phyloP scores from a whole-genome alignment of 1,140 invertebrate genomes.

The Euura lappo region DNA sequence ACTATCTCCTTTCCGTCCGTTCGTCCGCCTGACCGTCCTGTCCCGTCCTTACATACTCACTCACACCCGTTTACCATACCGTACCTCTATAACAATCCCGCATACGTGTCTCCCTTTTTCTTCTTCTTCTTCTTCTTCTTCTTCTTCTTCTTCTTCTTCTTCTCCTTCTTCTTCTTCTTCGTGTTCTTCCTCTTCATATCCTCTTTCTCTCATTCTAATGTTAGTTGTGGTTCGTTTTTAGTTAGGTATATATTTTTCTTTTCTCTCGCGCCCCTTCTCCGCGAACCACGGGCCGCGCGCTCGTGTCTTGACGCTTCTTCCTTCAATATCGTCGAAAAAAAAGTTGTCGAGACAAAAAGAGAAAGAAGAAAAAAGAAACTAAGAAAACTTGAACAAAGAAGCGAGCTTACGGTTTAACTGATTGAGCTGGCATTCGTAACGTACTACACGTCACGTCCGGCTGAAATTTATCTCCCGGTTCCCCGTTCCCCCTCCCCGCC shows the following conservation, averaged over 20 bases:
- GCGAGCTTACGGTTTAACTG: slow-evolving; percentile 1
- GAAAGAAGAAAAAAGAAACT: background rate
- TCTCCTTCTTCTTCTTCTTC: background rate
- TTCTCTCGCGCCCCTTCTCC: background rate
- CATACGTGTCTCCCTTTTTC: slow-evolving; percentile 14
- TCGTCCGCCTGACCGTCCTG: slow-evolving; percentile 4
- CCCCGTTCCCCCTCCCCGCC: background rate
- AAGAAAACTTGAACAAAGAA: background rate
- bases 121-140: slow-evolving; percentile 11
- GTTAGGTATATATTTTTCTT: background rate
- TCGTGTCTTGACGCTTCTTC: background rate
- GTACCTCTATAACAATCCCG: slow-evolving; percentile 12
- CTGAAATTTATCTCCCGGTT: slow-evolving; percentile 1
- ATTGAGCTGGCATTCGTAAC: background rate
- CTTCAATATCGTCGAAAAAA: slow-evolving; percentile 1
- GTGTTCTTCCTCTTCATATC: slow-evolving; percentile 5
- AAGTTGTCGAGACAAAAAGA: background rate
- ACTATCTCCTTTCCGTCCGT: slow-evolving; percentile 26
- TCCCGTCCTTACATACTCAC: slow-evolving; percentile 24
- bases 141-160: slow-evolving; percentile 4
- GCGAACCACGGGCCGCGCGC: background rate
- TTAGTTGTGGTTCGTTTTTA: background rate
- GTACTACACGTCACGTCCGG: slow-evolving; percentile 3
- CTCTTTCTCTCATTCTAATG: background rate
- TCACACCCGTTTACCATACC: slow-evolving; percentile 23